Conservation (phyloP, 2,888 invertebrate species). For the Dimorphilus gyrociliatus region DNA sequence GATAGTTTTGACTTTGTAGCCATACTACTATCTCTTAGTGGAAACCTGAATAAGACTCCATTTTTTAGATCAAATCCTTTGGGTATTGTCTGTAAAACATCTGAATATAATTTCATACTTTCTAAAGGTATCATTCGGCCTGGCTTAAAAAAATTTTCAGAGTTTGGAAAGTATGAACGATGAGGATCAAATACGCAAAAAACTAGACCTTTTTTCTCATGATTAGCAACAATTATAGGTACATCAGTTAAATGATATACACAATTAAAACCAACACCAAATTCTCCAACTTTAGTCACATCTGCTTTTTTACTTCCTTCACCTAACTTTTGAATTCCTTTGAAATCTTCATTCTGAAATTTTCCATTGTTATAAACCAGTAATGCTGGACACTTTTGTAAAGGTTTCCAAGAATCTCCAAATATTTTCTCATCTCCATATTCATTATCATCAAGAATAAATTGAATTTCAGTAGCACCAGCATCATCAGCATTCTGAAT, state of each 20-base stretch:
- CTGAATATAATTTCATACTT: no score
- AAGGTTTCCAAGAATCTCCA: conserved; percentile 13
- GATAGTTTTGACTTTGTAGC: conserved; percentile 16
- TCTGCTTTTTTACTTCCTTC: conserved; percentile 25
- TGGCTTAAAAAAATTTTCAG: conserved; percentile 14
- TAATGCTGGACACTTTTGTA: conserved; percentile 30
- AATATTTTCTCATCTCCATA: conserved; percentile 15
- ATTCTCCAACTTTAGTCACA: conserved; percentile 27
- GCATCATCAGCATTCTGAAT: conserved; percentile 17
- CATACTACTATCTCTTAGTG: conserved; percentile 17
- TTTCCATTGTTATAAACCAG: conserved; percentile 27
- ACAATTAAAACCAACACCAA: conserved; percentile 33
- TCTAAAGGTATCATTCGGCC: no score
- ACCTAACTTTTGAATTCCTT: conserved; percentile 27
- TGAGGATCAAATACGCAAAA: conserved; percentile 27
- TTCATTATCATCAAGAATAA: conserved; percentile 19
- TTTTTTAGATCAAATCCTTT: conserved; percentile 5
- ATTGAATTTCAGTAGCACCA: conserved; percentile 21
- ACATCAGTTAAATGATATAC: conserved; percentile 33
- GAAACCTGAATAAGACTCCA: conserved; percentile 26
- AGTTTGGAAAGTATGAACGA: conserved; percentile 16
- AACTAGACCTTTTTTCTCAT: conserved; percentile 13
- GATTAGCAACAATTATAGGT: conserved; percentile 23
- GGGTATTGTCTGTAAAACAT: conserved; percentile 9
- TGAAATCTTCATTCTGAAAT: conserved; percentile 21